A percentile compares a stretch with the other conserved stretches of the same genome.
Evolutionary conservation across 2,888 invertebrate species (phyloP).

Genomic region (Oligia strigilis): DNA sequence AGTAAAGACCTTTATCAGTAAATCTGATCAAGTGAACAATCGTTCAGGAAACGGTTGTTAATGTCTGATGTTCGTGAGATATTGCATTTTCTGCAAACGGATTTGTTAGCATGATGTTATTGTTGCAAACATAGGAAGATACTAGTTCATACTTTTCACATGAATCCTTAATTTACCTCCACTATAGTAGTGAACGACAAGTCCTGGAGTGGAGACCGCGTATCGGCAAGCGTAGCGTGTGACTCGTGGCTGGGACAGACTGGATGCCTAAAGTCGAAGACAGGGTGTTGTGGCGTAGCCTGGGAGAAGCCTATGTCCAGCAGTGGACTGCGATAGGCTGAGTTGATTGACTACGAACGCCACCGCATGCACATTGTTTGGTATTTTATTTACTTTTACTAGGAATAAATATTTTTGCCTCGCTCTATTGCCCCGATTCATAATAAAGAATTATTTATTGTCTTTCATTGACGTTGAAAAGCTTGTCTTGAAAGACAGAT

Average conservation of each 20-base stretch:
- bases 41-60: neutral
- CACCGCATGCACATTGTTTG: neutral
- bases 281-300: too few species aligned
- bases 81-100: neutral
- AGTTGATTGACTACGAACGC: too few species aligned
- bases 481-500: constrained; percentile 5
- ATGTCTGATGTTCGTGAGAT: constrained; percentile 11
- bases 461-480: constrained; percentile 13
- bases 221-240: too few species aligned
- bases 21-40: constrained; percentile 1
- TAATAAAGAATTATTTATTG: neutral
- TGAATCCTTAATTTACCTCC: neutral
- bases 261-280: too few species aligned
- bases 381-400: neutral
- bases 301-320: too few species aligned
- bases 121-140: neutral
- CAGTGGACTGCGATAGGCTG: too few species aligned
- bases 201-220: too few species aligned
- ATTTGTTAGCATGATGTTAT: neutral
- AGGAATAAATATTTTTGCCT: neutral
- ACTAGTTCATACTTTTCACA: neutral
- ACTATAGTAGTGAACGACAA: too few species aligned
- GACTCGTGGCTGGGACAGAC: too few species aligned
- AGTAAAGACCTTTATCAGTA: neutral
- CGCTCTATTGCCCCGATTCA: neutral